A percentile compares a stretch with the other conserved stretches of the same genome.
phyloP scores from a whole-genome alignment of 1,140 invertebrate genomes.

The Macrobrachium nipponense region DNA sequence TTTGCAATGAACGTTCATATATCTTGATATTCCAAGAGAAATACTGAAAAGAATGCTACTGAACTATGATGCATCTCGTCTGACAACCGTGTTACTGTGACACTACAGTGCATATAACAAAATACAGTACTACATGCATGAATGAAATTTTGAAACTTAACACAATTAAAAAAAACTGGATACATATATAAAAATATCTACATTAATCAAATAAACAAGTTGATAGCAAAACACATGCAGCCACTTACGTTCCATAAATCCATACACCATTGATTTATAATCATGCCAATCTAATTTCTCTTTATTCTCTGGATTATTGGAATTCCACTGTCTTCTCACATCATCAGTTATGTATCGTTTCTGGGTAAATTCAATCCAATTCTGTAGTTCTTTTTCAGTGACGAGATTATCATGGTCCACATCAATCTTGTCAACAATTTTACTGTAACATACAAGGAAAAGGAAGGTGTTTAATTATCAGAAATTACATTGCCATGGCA shows the following conservation, averaged over 20 bases:
- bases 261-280: conserved; percentile 85
- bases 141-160: not conserved
- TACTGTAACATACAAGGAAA: not conserved
- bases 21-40: too few species aligned
- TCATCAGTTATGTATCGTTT: conserved; percentile 91
- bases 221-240: not conserved
- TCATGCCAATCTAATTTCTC: conserved; percentile 85
- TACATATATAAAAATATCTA: too few species aligned
- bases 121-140: not conserved
- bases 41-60: too few species aligned
- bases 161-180: not conserved
- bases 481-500: too few species aligned
- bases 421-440: conserved; percentile 49
- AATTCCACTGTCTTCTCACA: conserved; percentile 90
- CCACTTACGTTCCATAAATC: conserved; percentile 81
- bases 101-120: too few species aligned
- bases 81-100: too few species aligned
- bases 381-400: conserved; percentile 85
- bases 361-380: conserved; percentile 96
- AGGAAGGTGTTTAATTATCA: too few species aligned
- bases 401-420: conserved; percentile 55
- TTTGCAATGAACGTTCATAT: too few species aligned
- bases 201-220: not conserved
- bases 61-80: not conserved
- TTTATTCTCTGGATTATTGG: conserved; percentile 85